Percentiles rank a stretch among this genome's conserved stretches.
phyloP scores from a whole-genome alignment of 2,113 vertebrate genomes.

The Toxotes chatareus region DNA sequence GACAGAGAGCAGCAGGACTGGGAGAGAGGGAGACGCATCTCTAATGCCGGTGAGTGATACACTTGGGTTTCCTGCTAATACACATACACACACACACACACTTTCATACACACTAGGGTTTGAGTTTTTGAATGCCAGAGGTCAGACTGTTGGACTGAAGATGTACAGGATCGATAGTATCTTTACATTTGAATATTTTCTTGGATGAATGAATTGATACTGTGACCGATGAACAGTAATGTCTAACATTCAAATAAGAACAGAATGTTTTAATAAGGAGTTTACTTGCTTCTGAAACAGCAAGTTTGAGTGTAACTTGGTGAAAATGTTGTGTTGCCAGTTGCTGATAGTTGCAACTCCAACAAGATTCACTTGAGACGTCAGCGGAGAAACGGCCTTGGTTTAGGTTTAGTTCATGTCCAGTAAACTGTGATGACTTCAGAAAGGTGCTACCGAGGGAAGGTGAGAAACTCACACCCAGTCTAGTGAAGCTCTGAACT shows the following conservation, averaged over 20 bases:
- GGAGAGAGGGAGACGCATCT: constrained; percentile 92
- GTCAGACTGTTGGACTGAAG: background rate
- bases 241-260: too few species aligned
- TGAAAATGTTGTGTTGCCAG: background rate
- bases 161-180: background rate
- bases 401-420: background rate
- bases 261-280: background rate
- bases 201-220: background rate
- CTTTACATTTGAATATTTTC: background rate
- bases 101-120: background rate
- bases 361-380: background rate
- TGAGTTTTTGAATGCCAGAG: background rate
- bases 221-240: background rate
- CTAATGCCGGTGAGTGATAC: constrained; percentile 89
- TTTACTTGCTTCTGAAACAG: background rate
- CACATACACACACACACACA: background rate
- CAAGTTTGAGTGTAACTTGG: background rate
- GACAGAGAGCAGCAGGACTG: constrained; percentile 90
- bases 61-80: background rate
- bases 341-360: background rate
- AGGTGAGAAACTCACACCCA: background rate
- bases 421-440: background rate
- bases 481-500: background rate
- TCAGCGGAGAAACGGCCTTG: background rate
- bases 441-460: background rate